Evolutionary conservation across 2,888 invertebrate genomes (phyloP), one percentile per base, ranked within the genome.

Genomic region (Tipula lateralis): DNA sequence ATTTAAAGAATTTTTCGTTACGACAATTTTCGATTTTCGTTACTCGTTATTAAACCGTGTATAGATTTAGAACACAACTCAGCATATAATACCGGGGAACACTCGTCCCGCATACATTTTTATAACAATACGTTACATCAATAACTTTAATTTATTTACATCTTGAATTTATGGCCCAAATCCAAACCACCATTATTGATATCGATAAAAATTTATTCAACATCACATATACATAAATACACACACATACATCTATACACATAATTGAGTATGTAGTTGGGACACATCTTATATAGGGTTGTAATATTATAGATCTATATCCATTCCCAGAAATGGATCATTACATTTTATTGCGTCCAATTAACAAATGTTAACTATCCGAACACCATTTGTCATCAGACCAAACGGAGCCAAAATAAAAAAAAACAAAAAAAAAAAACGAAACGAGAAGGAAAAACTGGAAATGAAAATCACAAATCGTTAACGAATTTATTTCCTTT

Each of bases 301-400:
- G 24, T 50, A 50, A 66, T 24, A 66, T 66, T 66, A 7, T 66
- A 66, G 66, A 66, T 66, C 66, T 66, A 24, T 66, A 66, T 66
- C 66, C 66, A 66, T 66, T 66, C 66, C 66, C 66, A 9, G 66
- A 66, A 66, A 66, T 66, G 66, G 66, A 66, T 66, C 66, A 66
- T 66, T 66, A 66, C 66, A 66, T 66, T 66, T 66, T 66, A 66
- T 66, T 66, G 66, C 24, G 66, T 66, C 66, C 66, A 66, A 66
- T 66, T 66, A 66, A 66, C 66, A 66, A 66, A 66, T 66, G 66
- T 66, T 66, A 66, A 66, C 66, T 66, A 66, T 66, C 66, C 66
- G 66, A 66, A 66, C 66, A 66, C 66, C 66, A 66, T 66, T 66
- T 66, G 66, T 66, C 66, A 66, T 66, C 66, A 66, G 66, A 66